Evolutionary conservation across 2,113 vertebrate genomes (phyloP), one percentile per base, ranked within the genome.

Genomic region (Muntiacus reevesi): DNA sequence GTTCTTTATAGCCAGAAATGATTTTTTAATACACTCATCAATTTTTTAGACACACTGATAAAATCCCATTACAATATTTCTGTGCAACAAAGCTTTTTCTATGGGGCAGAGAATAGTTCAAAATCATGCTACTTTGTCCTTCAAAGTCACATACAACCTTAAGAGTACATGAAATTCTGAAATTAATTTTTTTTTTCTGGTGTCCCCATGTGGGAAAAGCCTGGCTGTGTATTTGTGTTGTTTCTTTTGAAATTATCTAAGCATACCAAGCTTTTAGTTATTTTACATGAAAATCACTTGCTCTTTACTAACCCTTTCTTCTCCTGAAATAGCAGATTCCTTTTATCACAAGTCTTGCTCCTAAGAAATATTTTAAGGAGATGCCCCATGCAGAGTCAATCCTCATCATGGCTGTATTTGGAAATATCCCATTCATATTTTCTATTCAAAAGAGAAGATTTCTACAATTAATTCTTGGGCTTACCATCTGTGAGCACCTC

Each of bases 1-100:
- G 52, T 87, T 59, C 12, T 67, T 89, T 83, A 40, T 13, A 95
- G 71, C 13, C 11, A 82, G 54, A 89, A 84, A 90, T 74, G 55
- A 95, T 67, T 93, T 95, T 85, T 97, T 92, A 94, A 96, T 87
- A 60, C 4, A 33, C 13, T 91, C 84, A 95, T 87, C 67, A 96
- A 86, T 88, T 85, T 95, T 90, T 96, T 90, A 94, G 33, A 94
- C 17, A 57, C 50, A 81, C 19, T 47, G n/a, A 23, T 94, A 86
- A 92, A 92, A 97, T 94, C 40, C 17, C 54, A 78, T 92, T 94
- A 50, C 15, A 78, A 33, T 30, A 92, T 89, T 92, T 87, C 79
- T 33, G 12, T 36, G 30, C 27, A 89, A n/a, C 43, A 83, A 92
- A 71, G 47, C 30, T 87, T 13, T 84, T 71, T 92, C 23, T 79